Evolutionary conservation across 2,113 vertebrate species (phyloP).

Genomic region (Pandion haliaetus): DNA sequence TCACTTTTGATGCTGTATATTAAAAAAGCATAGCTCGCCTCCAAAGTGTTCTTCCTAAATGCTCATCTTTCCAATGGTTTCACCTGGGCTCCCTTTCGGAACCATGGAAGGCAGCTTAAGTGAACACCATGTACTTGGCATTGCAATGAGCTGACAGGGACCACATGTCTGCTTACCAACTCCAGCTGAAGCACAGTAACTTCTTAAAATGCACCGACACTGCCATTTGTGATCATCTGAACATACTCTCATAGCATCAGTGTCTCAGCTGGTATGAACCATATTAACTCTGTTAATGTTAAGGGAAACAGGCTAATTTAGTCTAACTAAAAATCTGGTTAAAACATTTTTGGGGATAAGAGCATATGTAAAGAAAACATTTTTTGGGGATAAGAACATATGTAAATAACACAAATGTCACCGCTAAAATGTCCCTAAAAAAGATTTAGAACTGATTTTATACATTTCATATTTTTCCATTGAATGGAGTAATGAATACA

Average conservation of each 20-base stretch:
- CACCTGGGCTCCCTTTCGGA: not conserved
- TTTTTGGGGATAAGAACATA: not conserved
- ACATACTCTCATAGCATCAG: not conserved
- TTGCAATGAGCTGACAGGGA: not conserved
- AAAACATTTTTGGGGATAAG: not conserved
- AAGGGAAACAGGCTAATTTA: not conserved
- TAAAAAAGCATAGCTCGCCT: not conserved
- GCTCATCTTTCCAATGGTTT: not conserved
- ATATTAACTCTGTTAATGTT: not conserved
- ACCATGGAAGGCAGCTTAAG: not conserved
- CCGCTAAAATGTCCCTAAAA: too few relatives aligned
- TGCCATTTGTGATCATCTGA: not conserved
- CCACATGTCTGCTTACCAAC: constrained; percentile 1
- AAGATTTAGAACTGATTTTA: not conserved
- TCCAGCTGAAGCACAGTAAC: not conserved
- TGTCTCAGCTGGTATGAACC: not conserved
- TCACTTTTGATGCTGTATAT: not conserved
- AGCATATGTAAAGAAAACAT: not conserved
- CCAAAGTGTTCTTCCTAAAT: not conserved
- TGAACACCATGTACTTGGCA: constrained; percentile 6
- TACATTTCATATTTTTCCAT: not conserved
- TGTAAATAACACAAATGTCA: not conserved
- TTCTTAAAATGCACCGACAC: not conserved
- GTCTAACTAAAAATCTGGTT: not conserved
- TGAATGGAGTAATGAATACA: not conserved